Evolutionary conservation across 2,113 vertebrate genomes (phyloP), one percentile per base, ranked within the genome.

Genomic region (Sceloporus tristichus): DNA sequence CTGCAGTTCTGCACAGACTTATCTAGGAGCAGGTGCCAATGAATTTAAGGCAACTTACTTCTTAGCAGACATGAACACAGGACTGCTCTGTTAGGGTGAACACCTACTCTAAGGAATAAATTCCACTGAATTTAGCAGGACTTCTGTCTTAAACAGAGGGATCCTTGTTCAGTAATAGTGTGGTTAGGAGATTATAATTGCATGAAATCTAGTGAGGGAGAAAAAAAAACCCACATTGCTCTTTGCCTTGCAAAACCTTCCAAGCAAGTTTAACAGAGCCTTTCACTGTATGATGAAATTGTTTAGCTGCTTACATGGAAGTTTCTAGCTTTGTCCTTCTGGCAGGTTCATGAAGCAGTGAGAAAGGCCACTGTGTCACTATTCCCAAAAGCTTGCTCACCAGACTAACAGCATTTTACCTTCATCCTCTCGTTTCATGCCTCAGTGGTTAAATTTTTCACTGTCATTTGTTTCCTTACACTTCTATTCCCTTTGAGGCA

Each of bases 351-450:
- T 70, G 80, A 89, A 83, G 82, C 90, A 86, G 87, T 85, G 83
- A 92, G 91, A 93, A 83, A 89, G 89, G 59, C 93, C 65, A 29
- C 76, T 84, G 82, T 90, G 93, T 92, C 94, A 93, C 5, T 88
- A 95, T 95, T 94, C 95, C 94, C 94, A 77, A 40, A 95, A 88
- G 62, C 48, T 84, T 91, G 82, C 85, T 77, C 85, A 2, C 1
- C 70, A 88, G 85, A 83, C 87, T 88, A 92, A 94, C 91, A 93
- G 92, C 91, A 84, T 89, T 86, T 93, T 91, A 90, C 89, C 91
- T 92, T 94, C 91, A 90, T 93, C 88, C 89, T 95, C 92, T 96
- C 88, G 93, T 96, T 95, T 95, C 92, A 87, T 91, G 94, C 95
- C 89, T 93, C 87, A 89, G 85, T 92, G 91, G 92, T 90, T 88